Evolutionary conservation across 2,888 invertebrate genomes (phyloP), one percentile per base, ranked within the genome.

Genomic region (Microplitis manilae): DNA sequence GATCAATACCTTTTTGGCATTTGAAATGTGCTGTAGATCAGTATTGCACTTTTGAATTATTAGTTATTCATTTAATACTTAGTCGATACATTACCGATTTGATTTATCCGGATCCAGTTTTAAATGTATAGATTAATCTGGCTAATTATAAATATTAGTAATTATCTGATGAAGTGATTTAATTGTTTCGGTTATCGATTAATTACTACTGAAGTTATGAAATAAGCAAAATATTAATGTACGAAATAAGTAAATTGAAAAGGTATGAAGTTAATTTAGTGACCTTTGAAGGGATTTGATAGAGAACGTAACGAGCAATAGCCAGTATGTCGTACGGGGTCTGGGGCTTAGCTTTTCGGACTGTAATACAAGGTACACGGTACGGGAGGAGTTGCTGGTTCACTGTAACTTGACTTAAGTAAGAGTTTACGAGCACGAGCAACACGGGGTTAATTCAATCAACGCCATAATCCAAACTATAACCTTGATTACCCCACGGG

Each of bases 401-500:
- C 81, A 2, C 9, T 50, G 50, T 50, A 81, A 82, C 82, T 84
- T 85, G 87, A 87, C 87, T 88, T 87, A 86, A 85, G 86, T 85
- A 88, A 87, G 87, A 89, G 88, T 90, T 90, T 90, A 90, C 87
- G 90, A 89, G 88, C 86, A 83, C 86, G 84, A 85, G 85, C 84
- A 85, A 87, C 84, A 85, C 83, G 85, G 84, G 86, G 87, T 88
- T 89, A 89, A 89, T 90, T 89, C 87, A 87, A 90, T 90, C 88
- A 76, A 77, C 40, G 67, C 87, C 83, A 87, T 87, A 87, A 89
- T 88, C 86, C 86, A 83, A 80, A 84, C 87, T 86, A 87, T 87
- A 87, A 89, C 86, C 85, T 87, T 89, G 88, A 89, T 89, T 89
- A 77, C 75, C 79, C 77, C 73, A 71, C 73, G 74, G 74, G 69